Percentiles rank a stretch among this genome's conserved stretches.
Conservation (phyloP, 2,113 vertebrate species). For the Xiphias gladius region DNA sequence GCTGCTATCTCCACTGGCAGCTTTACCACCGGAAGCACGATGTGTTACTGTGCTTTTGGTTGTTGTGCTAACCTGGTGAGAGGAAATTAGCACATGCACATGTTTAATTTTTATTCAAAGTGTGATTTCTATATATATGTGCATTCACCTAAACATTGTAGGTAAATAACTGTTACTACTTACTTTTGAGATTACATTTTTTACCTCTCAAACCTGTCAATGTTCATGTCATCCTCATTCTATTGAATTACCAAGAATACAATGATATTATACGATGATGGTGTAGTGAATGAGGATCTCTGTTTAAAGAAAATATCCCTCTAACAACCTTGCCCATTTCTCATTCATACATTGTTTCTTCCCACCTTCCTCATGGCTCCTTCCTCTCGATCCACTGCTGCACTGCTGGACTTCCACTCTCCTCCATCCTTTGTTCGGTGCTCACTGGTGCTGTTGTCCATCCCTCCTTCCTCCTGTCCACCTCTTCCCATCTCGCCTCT, state of each 20-base stretch:
- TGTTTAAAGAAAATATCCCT: neutral
- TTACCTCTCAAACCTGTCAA: too few relatives aligned
- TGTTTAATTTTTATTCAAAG: neutral
- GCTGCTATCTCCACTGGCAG: slow-evolving; percentile 74
- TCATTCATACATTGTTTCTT: neutral
- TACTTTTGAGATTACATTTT: too few relatives aligned
- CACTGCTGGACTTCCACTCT: slow-evolving; percentile 84
- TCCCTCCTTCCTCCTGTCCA: slow-evolving; percentile 80
- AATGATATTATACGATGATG: neutral
- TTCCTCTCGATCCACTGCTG: slow-evolving; percentile 83
- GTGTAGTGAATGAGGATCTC: too few relatives aligned
- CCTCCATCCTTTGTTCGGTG: slow-evolving; percentile 83
- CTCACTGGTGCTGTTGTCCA: slow-evolving; percentile 86
- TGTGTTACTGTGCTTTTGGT: slow-evolving; percentile 82
- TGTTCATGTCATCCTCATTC: neutral
- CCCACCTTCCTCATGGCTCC: slow-evolving; percentile 83
- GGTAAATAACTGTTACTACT: too few relatives aligned
- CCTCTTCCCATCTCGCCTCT: slow-evolving; percentile 82
- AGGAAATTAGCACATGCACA: neutral
- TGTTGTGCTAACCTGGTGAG: slow-evolving; percentile 84
- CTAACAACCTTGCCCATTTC: neutral
- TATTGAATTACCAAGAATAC: neutral
- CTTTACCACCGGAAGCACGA: slow-evolving; percentile 77
- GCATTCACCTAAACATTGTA: neutral
- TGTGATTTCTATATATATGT: neutral